A percentile compares a stretch with the other conserved stretches of the same genome.
Conservation (phyloP, 2,113 vertebrate species). For the Mohoua ochrocephala region DNA sequence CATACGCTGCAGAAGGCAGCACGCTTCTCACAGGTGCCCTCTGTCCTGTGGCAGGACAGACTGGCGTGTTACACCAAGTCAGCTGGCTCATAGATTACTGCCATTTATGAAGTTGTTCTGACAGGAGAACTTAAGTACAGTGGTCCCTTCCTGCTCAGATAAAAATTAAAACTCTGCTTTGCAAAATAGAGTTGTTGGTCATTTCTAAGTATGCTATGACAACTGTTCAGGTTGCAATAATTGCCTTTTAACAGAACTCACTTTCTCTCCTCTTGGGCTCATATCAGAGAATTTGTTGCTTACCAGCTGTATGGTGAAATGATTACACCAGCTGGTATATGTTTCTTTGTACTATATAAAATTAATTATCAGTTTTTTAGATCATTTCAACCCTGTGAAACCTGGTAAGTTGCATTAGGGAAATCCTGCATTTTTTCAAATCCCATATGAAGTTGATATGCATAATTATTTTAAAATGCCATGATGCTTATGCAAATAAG, state of each 20-base stretch:
- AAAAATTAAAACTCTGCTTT: neutral
- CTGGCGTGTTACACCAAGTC: neutral
- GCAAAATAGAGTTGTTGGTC: neutral
- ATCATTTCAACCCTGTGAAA: conserved; percentile 43
- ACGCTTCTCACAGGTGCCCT: neutral
- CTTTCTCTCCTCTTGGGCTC: neutral
- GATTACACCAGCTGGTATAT: neutral
- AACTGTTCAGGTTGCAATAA: neutral
- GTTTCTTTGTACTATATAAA: conserved; percentile 14
- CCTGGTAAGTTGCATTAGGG: neutral
- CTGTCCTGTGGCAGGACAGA: neutral
- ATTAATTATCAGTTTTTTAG: conserved; percentile 26
- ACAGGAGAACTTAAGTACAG: neutral
- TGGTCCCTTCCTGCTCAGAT: neutral
- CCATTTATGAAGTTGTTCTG: neutral
- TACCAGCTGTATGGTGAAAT: neutral
- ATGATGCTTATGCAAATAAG: conserved; percentile 46
- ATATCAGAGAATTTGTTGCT: neutral
- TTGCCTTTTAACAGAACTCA: neutral
- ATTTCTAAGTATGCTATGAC: neutral
- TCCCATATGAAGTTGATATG: neutral
- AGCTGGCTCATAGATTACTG: neutral
- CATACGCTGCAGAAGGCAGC: neutral
- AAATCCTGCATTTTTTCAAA: conserved; percentile 5
- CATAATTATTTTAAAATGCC: conserved; percentile 1